These are phyloP conservation scores for Notamacropus eugenii DNA, from an alignment of 2,797 vertebrate species.

Conservation along the genomic window DNA sequence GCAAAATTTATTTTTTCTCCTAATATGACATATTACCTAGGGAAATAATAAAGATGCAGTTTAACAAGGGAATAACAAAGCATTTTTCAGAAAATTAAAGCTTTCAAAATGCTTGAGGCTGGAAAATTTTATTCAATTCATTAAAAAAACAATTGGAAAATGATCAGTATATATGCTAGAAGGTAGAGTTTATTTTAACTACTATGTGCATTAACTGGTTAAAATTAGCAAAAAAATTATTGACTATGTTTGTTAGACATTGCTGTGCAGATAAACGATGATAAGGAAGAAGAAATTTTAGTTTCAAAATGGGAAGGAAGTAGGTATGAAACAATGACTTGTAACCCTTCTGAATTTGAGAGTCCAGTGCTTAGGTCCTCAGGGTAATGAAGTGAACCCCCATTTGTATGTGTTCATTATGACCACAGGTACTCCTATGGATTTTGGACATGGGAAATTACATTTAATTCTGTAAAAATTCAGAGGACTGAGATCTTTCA, in stretches of 20 bases:
- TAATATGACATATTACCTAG: slow-evolving; percentile 29
- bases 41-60: slow-evolving; percentile 51
- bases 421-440: neutral
- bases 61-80: slow-evolving; percentile 56
- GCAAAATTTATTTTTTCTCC: slow-evolving; percentile 18
- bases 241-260: neutral
- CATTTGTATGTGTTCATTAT: neutral
- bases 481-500: neutral
- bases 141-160: slow-evolving; percentile 7
- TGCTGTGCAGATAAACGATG: neutral
- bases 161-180: neutral
- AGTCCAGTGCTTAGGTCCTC: neutral
- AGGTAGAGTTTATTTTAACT: neutral
- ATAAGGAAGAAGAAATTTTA: neutral
- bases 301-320: neutral
- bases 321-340: neutral
- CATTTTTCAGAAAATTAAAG: slow-evolving; percentile 60
- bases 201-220: neutral
- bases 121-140: slow-evolving; percentile 21
- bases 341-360: neutral
- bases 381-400: neutral
- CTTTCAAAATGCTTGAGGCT: slow-evolving; percentile 44
- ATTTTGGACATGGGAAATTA: neutral
- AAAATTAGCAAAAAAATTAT: neutral
- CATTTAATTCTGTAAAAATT: neutral